These are phyloP conservation scores for Cheilosia urbana DNA, from an alignment of 2,888 invertebrate genomes.

Conservation along the genomic window DNA sequence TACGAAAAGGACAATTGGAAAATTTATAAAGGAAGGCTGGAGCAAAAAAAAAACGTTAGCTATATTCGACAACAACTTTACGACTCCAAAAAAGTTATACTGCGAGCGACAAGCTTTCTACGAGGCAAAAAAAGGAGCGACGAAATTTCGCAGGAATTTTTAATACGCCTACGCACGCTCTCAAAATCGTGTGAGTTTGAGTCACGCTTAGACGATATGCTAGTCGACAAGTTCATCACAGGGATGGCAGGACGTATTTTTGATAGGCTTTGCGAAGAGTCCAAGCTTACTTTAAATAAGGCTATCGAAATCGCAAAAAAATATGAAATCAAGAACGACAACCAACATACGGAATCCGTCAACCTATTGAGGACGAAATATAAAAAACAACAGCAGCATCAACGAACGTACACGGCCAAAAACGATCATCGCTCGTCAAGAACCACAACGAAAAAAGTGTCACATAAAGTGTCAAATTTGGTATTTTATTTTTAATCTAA, in stretches of 20 bases:
- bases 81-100: slow-evolving; percentile 4
- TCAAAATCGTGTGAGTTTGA: slow-evolving; percentile 2
- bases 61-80: slow-evolving; percentile 18
- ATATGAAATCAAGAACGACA: background rate
- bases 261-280: slow-evolving; percentile 14
- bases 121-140: background rate
- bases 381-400: background rate
- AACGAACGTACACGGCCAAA: background rate
- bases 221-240: slow-evolving; percentile 6
- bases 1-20: slow-evolving; percentile 5
- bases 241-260: slow-evolving; percentile 19
- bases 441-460: too few species aligned
- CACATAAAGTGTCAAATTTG: too few species aligned
- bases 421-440: background rate
- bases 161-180: slow-evolving; percentile 1
- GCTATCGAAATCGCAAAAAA: slow-evolving; percentile 4
- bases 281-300: slow-evolving; percentile 3
- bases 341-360: background rate
- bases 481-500: too few species aligned
- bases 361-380: slow-evolving; percentile 1
- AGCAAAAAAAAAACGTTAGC: slow-evolving; percentile 2
- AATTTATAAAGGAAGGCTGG: slow-evolving; percentile 16
- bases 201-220: background rate
- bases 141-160: background rate
- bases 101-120: slow-evolving; percentile 2